Evolutionary conservation across 2,888 invertebrate species (phyloP), one percentile per base, ranked within the genome.

Genomic region (Aleiodes alternator): DNA sequence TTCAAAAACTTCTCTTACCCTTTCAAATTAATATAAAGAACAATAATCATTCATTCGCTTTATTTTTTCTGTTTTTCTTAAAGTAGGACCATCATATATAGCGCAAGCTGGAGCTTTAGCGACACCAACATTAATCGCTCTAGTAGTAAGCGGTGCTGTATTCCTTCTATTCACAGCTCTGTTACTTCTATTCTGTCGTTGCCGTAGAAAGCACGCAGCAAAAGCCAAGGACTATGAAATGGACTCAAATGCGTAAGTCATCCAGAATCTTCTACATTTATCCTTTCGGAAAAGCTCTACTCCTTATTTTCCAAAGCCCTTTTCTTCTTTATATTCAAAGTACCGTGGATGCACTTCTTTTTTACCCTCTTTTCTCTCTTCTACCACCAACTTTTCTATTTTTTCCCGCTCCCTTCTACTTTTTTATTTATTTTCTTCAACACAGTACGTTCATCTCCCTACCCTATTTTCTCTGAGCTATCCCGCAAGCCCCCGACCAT

Each of bases 201-300:
- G 96, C 90, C 95, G 95, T 84, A 93, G 95, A 77, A 96, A 96
- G 88, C 96, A 96, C 89, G 94, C 96, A 80, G 92, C 92, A 79
- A 94, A 94, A 82, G 93, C 95, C 38, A 97, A 97, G 90, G 96
- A 97, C 89, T 96, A 96, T 88, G 97, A 97, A 91, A 95, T 96
- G 95, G 96, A 96, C 87, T 94, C 96, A 0, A 90, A 90, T 80
- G 87, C 90, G 90, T 91, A 86, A 90, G 90, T 89, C 64, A 77
- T 55, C 69, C 70, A 59, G 69, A 43, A 78, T 79, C 69, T 74
- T 66, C 76, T 59, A 74, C 75, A 76, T 71, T 73, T 70, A 66
- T 70, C 72, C 56, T 48, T 64, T 64, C 57, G 34, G 14, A 59
- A 53, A n/a, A 29, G 29, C 69, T 68, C 69, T 48, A 50, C 72